Conservation (phyloP, 1,140 invertebrate genomes). For the Papilio glaucus region DNA sequence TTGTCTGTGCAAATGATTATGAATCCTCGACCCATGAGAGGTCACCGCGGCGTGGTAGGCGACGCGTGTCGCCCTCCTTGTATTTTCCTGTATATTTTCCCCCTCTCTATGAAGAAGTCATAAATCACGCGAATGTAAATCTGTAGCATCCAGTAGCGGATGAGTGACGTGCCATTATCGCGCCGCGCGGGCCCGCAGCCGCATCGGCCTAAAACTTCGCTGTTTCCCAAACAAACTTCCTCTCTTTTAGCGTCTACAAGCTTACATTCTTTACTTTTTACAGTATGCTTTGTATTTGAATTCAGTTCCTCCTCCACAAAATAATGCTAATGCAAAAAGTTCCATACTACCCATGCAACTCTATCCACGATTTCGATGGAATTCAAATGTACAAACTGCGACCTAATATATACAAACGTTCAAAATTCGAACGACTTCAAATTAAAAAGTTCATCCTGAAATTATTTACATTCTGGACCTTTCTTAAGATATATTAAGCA, state of each 20-base stretch:
- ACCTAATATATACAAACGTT: too few species aligned
- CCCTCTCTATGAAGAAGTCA: slow-evolving; percentile 80
- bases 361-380: too few species aligned
- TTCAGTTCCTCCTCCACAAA: slow-evolving; percentile 23
- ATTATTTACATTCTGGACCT: too few species aligned
- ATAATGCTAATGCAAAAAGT: neutral
- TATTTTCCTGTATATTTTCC: slow-evolving; percentile 72
- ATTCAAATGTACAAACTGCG: too few species aligned
- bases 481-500: too few species aligned
- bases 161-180: slow-evolving; percentile 81
- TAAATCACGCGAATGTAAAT: slow-evolving; percentile 82
- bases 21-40: slow-evolving; percentile 39
- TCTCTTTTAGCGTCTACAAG: slow-evolving; percentile 62
- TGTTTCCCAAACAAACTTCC: slow-evolving; percentile 61
- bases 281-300: slow-evolving; percentile 51
- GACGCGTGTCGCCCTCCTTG: slow-evolving; percentile 47
- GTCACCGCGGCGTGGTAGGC: slow-evolving; percentile 34
- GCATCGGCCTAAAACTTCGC: slow-evolving; percentile 69
- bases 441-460: too few species aligned
- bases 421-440: too few species aligned
- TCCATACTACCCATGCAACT: neutral
- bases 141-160: slow-evolving; percentile 76
- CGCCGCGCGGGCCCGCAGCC: slow-evolving; percentile 52
- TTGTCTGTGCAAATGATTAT: slow-evolving; percentile 47
- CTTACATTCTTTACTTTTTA: slow-evolving; percentile 60